Base-by-base conservation (phyloP, 2,888 invertebrate species). In the Venusia cambrica region DNA sequence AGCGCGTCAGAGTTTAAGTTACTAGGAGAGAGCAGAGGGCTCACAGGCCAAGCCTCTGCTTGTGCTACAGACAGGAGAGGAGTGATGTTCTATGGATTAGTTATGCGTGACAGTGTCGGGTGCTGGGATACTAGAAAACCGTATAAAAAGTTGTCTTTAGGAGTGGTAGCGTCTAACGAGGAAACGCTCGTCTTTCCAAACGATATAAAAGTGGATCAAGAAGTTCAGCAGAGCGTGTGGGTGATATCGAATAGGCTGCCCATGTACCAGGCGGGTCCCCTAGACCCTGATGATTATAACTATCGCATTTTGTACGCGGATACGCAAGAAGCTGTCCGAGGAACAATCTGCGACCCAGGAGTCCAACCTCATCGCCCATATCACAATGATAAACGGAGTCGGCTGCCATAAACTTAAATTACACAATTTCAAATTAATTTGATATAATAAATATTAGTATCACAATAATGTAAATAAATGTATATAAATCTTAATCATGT, bases 51-150 rank as follows among this genome's bases (percentile, higher is more conserved):
- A 36, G 90, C 93, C 0, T 93, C 94, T 0, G 92, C 93, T 0
- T 91, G 93, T 1, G 92, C 90, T 2, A 91, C 94, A 51, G 93
- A 93, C 44, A 80, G 88, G 17, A 88, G 89, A 45, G 93, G 93
- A 0, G 89, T 95, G 0, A 91, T 95, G 90, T 95, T 92, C 68
- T 94, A 90, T 61, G 94, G 95, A 63, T 88, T 94, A 65, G 93
- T 95, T 0, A 91, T 92, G 28, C 88, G 90, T 34, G 93, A 95
- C 58, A 90, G 92, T 6, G 76, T 96, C 0, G 94, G 92, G 20
- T 95, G 95, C 58, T 95, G 95, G 95, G 92, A 95, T 54, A 91
- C 91, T 0, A 84, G 85, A 0, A 93, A 93, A 52, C 89, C 92
- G 0, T 94, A 94, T 58, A 84, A 77, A 18, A 88, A 89, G 13